phyloP scores from a whole-genome alignment of 2,113 vertebrate genomes.

The Corythoichthys haematopterus region DNA sequence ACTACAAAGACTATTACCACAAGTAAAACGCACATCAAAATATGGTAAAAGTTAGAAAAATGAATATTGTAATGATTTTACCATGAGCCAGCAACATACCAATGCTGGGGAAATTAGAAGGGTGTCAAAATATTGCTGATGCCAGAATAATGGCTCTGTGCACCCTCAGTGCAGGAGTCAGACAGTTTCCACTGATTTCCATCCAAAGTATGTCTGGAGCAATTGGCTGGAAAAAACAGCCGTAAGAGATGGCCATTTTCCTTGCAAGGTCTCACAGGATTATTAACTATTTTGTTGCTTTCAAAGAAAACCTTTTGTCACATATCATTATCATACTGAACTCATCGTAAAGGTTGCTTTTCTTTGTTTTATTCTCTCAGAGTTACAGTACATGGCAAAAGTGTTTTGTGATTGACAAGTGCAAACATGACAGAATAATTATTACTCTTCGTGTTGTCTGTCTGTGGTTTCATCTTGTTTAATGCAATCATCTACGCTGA shows the following conservation, averaged over 20 bases:
- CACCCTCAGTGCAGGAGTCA: conserved; percentile 2
- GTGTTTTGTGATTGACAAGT: conserved; percentile 1
- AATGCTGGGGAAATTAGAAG: background rate
- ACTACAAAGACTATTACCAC: background rate
- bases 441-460: background rate
- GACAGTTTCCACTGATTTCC: conserved; percentile 3
- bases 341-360: too few species aligned
- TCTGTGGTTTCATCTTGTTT: conserved; percentile 1
- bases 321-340: too few species aligned
- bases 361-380: background rate
- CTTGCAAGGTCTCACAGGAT: background rate
- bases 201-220: background rate
- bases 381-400: conserved; percentile 6
- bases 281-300: background rate
- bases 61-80: background rate
- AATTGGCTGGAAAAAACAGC: background rate
- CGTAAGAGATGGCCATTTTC: background rate
- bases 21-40: background rate
- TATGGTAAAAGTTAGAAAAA: background rate
- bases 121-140: background rate
- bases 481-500: background rate
- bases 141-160: background rate
- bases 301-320: background rate
- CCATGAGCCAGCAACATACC: background rate
- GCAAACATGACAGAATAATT: background rate